Percentiles rank a stretch among this genome's conserved stretches.
Conservation (phyloP, 64 coral and sea anemone species). For the Actinia equina region DNA sequence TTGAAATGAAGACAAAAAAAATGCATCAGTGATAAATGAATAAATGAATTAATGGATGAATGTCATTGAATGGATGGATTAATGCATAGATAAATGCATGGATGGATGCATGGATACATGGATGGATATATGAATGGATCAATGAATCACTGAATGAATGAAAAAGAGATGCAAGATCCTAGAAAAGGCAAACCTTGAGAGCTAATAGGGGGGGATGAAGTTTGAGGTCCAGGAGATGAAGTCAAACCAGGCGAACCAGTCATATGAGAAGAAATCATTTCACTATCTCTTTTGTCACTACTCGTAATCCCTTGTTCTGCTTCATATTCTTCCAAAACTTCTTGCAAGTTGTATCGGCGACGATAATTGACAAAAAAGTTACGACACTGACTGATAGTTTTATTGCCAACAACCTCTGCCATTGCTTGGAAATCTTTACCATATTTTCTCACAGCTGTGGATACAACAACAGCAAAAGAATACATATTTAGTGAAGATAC, state of each 20-base stretch:
- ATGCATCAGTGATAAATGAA: too few species aligned
- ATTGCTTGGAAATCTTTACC: conserved; percentile 99
- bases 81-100: too few species aligned
- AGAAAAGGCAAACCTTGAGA: conserved; percentile 63
- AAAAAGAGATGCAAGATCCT: background rate
- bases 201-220: conserved; percentile 64
- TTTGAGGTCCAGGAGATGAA: conserved; percentile 70
- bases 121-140: background rate
- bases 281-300: conserved; percentile 89
- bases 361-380: conserved; percentile 98
- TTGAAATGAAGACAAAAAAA: background rate
- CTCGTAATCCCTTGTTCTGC: conserved; percentile 95
- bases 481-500: too few species aligned
- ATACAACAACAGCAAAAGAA: background rate
- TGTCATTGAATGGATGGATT: background rate
- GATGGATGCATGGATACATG: too few species aligned
- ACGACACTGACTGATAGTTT: conserved; percentile 92
- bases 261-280: conserved; percentile 50
- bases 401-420: conserved; percentile 96
- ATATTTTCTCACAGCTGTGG: conserved; percentile 89
- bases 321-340: conserved; percentile 94
- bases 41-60: background rate
- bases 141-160: too few species aligned
- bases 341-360: conserved; percentile 84
- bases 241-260: conserved; percentile 57